Base-by-base conservation (phyloP, 2,113 vertebrate species). In the Corythaeola cristata region DNA sequence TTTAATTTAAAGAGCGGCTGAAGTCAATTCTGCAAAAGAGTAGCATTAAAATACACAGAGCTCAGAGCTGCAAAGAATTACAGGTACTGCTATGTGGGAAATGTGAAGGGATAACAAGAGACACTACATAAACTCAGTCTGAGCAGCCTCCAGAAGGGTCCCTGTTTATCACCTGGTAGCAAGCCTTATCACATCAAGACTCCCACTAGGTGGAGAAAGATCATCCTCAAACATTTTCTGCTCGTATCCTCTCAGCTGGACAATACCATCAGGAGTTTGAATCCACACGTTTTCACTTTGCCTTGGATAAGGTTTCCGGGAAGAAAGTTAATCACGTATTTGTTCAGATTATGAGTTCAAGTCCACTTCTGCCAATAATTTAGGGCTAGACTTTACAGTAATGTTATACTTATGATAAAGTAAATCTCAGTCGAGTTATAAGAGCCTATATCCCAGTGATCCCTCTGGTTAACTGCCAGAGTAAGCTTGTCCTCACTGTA, bases 81-180 rank as follows among this genome's bases (percentile, higher is more conserved):
- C 20, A 68, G 22, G 6, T 83, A 72, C 16, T 75, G 28, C 23
- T 50, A 18, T 0, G 0, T 3, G 5, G 53, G 33, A 88, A 85
- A 64, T 1, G 15, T 8, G 14, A 53, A 78, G 5, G 8, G 26
- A 53, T 13, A n/a, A 12, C 11, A 75, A 45, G 20, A 64, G 9
- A 52, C 11, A 20, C 24, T 64, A 56, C 8, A 11, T 4, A n/a
- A 81, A 3, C 3, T 9, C 22, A 67, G 19, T 37, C 0, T 50
- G 27, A 82, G 32, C 35, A 39, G 15, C 8, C 18, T 47, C n/a
- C 5, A 2, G 12, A 2, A 27, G 12, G 8, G 8, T 64, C 20
- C 28, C 7, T 26, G 44, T 58, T 78, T 58, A 85, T 32, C 53
- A 76, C 11, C 16, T 26, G 11, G 14, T 10, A 89, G 39, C 67